A percentile compares a stretch with the other conserved stretches of the same genome.
These are phyloP conservation scores for Falco berigora DNA, from an alignment of 2,797 vertebrate genomes.

Conservation along the genomic window DNA sequence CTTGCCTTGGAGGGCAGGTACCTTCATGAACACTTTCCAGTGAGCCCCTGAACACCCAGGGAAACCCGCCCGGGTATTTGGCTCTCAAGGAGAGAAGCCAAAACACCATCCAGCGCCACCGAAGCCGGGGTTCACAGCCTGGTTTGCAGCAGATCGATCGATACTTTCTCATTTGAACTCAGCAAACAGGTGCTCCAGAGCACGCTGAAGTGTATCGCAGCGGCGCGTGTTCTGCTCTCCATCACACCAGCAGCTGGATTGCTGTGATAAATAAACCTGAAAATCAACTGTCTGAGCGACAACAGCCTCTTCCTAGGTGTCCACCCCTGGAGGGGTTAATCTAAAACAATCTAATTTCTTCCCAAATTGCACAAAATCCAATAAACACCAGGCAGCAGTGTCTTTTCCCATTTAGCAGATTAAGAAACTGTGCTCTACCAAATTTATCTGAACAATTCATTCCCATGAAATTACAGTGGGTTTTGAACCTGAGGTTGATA, in stretches of 20 bases:
- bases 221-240: neutral
- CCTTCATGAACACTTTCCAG: neutral
- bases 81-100: neutral
- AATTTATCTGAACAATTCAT: constrained; percentile 39
- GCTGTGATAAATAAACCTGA: constrained; percentile 20
- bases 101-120: fast-evolving
- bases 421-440: neutral
- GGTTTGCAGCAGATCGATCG: fast-evolving
- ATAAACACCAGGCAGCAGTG: neutral
- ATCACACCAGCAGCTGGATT: neutral
- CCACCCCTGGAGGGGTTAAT: constrained; percentile 29
- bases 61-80: fast-evolving
- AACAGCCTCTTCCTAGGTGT: neutral
- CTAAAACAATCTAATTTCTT: constrained; percentile 29
- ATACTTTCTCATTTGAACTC: neutral
- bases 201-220: neutral
- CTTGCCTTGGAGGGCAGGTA: neutral
- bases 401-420: constrained; percentile 11
- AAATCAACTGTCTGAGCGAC: neutral
- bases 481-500: constrained; percentile 5
- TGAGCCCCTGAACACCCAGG: neutral
- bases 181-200: neutral
- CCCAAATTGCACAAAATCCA: constrained; percentile 14
- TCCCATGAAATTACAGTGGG: neutral
- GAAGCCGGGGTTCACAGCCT: fast-evolving